Base-by-base conservation (phyloP, 92 coral and sea anemone species). In the Virgularia gustaviana region DNA sequence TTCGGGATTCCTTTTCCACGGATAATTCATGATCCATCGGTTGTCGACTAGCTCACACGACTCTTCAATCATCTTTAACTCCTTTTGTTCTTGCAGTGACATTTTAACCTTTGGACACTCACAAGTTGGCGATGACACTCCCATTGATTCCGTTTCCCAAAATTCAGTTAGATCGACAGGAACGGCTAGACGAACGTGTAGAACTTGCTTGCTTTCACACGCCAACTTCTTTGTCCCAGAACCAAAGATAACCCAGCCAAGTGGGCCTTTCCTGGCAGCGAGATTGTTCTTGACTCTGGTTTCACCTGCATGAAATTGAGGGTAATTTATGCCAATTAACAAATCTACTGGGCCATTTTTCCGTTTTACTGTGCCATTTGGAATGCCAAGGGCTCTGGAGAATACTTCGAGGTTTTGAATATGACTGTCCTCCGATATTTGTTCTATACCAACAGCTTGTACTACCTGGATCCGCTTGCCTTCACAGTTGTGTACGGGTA, bases 81-180 rank as follows among this genome's bases (percentile, higher is more conserved):
- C 78, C 18, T 27, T 63, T 27, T 57, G 33, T 36, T 85, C 83
- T 37, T 71, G 37, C 24, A 4, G 9, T 3, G 83, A 61, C 80
- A 85, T 61, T 38, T 71, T 66, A 13, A 56, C 70, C 23, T 70
- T 53, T 75, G 43, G 49, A 71, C 85, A 80, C 12, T 57, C 53
- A 47, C 89, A 85, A 44, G 79, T 57, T 11, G 72, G 36, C 1
- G 57, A 42, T 3, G 74, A 39, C 12, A 80, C 85, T 28, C 83
- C 85, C 89, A 85, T 85, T 41, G 76, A 70, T 71, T 85, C 80
- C 0, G 89, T 85, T 36, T 63, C 61, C 83, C 83, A 83, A 37
- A 78, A 63, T 0, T 83, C 81, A 1, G 44, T 63, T 6, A 84
- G 43, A 30, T 79, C 88, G 13, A 79, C 54, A 27, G 88, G 85